These are phyloP conservation scores for Cottus gobio DNA, from an alignment of 2,113 vertebrate genomes.

Conservation along the genomic window DNA sequence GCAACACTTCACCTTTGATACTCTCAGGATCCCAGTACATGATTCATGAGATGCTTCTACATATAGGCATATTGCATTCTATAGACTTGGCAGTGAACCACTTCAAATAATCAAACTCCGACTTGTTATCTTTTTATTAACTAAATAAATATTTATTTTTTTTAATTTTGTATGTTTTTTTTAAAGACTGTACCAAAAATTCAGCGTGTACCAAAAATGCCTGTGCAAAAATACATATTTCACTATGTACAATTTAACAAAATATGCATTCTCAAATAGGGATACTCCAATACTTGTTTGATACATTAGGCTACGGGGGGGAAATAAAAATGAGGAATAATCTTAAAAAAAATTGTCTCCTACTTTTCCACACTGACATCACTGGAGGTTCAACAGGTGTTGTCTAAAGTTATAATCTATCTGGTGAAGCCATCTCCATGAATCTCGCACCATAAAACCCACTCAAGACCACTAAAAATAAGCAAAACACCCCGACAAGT, in stretches of 20 bases:
- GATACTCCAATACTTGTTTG: constrained; percentile 92
- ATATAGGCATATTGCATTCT: constrained; percentile 90
- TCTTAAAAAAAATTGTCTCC: constrained; percentile 74
- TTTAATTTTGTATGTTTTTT: background rate
- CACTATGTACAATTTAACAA: constrained; percentile 99
- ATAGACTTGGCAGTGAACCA: constrained; percentile 99
- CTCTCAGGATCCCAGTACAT: constrained; percentile 70
- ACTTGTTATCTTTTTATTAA: constrained; percentile 81
- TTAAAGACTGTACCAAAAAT: constrained; percentile 95
- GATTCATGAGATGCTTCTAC: constrained; percentile 80
- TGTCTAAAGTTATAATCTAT: constrained; percentile 74
- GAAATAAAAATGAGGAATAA: constrained; percentile 75
- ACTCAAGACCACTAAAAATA: constrained; percentile 33
- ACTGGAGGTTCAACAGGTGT: constrained; percentile 87
- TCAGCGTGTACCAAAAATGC: constrained; percentile 94
- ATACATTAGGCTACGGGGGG: constrained; percentile 82
- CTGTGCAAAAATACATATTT: constrained; percentile 99
- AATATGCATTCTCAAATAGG: constrained; percentile 99
- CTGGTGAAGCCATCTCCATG: constrained; percentile 73
- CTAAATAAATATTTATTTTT: constrained; percentile 97
- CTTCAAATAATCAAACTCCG: constrained; percentile 62
- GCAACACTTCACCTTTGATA: constrained; percentile 70
- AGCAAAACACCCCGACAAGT: constrained; percentile 47
- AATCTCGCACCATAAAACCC: constrained; percentile 66
- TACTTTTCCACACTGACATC: constrained; percentile 79